Percentiles rank a stretch among this genome's conserved stretches.
phyloP scores from a whole-genome alignment of 2,113 vertebrate genomes.

The Dasypus novemcinctus region DNA sequence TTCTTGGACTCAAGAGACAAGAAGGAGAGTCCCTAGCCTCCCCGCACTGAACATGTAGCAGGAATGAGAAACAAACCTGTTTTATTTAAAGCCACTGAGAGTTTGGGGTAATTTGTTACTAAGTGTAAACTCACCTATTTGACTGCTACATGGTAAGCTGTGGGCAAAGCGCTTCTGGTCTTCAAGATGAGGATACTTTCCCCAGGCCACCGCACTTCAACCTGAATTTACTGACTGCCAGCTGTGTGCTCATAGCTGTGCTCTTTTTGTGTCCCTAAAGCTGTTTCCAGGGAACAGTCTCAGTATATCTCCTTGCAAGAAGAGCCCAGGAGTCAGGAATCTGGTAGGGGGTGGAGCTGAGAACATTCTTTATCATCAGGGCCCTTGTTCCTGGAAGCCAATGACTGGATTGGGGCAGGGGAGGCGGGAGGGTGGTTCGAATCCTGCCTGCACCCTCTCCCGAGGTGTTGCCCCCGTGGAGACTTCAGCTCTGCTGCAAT shows the following conservation, averaged over 20 bases:
- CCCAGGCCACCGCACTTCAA: background rate
- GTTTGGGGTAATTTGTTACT: too few relatives aligned
- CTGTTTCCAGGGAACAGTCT: background rate
- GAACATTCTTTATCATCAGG: background rate
- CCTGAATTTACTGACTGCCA: background rate
- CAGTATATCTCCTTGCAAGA: background rate
- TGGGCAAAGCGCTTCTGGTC: background rate
- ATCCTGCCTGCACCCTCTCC: background rate
- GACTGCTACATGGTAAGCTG: background rate
- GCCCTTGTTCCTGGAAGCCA: background rate
- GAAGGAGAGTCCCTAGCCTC: fast-evolving
- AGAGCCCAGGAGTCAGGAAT: background rate
- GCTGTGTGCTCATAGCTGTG: background rate
- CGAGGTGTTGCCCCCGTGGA: background rate
- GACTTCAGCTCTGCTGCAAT: background rate
- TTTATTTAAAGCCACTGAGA: background rate
- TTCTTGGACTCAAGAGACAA: background rate
- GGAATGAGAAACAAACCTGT: fast-evolving
- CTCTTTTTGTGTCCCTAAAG: background rate
- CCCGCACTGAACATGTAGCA: background rate
- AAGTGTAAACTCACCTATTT: too few relatives aligned
- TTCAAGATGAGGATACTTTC: background rate
- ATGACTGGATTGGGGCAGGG: too few relatives aligned
- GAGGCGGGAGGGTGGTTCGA: background rate
- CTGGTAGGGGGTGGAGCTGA: background rate